Evolutionary conservation across 1,140 invertebrate species (phyloP), one percentile per base, ranked within the genome.

Genomic region (Nasonia longicornis): DNA sequence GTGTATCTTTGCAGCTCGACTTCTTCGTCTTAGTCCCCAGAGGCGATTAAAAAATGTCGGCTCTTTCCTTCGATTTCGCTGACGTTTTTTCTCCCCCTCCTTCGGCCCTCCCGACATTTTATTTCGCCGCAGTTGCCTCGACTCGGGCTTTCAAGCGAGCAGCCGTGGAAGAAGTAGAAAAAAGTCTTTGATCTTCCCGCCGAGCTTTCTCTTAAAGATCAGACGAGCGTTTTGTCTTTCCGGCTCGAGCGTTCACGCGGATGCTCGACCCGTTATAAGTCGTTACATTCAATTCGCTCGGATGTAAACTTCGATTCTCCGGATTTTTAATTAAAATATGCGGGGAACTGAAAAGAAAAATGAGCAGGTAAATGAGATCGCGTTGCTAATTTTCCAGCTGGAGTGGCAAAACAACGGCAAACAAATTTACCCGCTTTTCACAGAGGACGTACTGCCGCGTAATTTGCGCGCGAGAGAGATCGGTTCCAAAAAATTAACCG

Each of bases 401-500:
- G 31, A 26, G 26, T 26, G 26, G 26, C 26, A 26, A 26, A 26
- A 26, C 26, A 26, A 26, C 26, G 26, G 26, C 26, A 26, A 26
- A 26, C 26, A 29, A 79, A 72, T 71, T 79, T 72, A 38, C 3
- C 8, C 45, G 22, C 8, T 29, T 79, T 73, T 64, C 10, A 6
- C 42, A 22, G 6, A 11, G 22, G 20, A 58, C 48, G 26, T 0
- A 16, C 8, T 31, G 20, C 11, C 16, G 63, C 29, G 10, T 72
- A 75, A 67, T 69, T 52, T 14, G 66, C 26, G 22, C 20, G 22
- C 38, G 20, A 80, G 31, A 80, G 69, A 80, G 63, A 67, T 80
- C 42, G 22, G 38, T 74, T 74, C 45, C 38, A 67, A 66, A 74
- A 63, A 74, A 80, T 80, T 63, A 67, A 67, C 78, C 73, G 29